Conservation (phyloP, 2,113 vertebrate species). For the Regulus satrapa region DNA sequence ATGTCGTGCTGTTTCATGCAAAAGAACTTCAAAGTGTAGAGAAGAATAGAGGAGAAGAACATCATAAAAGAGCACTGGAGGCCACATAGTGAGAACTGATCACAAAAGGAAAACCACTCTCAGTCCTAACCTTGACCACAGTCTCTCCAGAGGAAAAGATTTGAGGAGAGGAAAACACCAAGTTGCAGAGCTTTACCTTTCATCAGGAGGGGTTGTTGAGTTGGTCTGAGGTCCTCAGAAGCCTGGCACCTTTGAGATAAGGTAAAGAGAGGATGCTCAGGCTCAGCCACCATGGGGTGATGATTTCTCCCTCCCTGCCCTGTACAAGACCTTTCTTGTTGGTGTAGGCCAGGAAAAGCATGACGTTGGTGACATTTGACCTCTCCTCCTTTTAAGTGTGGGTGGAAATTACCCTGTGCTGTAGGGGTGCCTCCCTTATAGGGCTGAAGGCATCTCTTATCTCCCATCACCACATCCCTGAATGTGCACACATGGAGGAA, state of each 20-base stretch:
- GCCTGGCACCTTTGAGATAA: background rate
- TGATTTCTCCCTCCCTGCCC: background rate
- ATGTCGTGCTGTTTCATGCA: constrained; percentile 31
- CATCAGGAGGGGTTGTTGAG: background rate
- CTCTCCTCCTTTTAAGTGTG: background rate
- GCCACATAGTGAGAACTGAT: background rate
- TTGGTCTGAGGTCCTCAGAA: background rate
- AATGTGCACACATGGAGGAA: rapidly evolving
- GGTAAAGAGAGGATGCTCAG: background rate
- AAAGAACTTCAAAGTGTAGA: constrained; percentile 47
- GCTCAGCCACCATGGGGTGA: background rate
- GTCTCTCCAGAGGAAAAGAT: background rate
- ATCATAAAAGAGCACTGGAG: constrained; percentile 11
- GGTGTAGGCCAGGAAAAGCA: background rate
- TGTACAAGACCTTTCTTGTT: background rate
- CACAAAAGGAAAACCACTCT: background rate
- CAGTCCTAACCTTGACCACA: background rate
- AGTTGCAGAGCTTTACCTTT: background rate
- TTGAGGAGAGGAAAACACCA: background rate
- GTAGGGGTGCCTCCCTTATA: rapidly evolving
- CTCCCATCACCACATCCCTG: background rate
- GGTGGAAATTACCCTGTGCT: background rate
- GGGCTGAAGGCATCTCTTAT: background rate
- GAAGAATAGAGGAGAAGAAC: constrained; percentile 45
- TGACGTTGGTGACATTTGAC: background rate